These are phyloP conservation scores for Toxotes lorentzi DNA, from an alignment of 2,797 vertebrate species.

Conservation along the genomic window DNA sequence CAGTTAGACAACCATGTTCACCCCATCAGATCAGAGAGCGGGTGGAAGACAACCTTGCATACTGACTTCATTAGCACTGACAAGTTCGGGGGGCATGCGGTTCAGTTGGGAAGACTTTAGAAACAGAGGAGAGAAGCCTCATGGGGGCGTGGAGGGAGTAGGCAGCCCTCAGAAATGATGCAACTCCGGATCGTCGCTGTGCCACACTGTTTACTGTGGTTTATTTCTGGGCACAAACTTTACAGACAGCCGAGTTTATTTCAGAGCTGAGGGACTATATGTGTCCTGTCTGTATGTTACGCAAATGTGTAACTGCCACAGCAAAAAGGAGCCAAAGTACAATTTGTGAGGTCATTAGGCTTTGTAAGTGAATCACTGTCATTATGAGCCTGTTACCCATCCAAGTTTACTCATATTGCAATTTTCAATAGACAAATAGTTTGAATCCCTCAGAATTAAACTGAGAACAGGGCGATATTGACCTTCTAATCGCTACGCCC, in stretches of 20 bases:
- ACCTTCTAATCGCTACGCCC: no score
- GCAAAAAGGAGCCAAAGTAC: background rate
- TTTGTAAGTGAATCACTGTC: background rate
- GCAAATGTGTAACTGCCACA: background rate
- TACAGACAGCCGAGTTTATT: constrained; percentile 50
- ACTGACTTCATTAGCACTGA: constrained; percentile 91
- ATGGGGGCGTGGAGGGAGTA: constrained; percentile 40
- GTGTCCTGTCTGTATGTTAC: constrained; percentile 34
- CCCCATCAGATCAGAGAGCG: constrained; percentile 71
- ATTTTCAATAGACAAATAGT: background rate
- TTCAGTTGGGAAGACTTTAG: constrained; percentile 79
- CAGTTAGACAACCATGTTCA: constrained; percentile 89
- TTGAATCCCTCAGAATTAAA: background rate
- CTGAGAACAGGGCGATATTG: background rate
- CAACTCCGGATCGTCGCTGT: constrained; percentile 43
- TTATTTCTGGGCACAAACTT: constrained; percentile 54
- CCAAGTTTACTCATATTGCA: background rate
- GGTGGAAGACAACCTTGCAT: constrained; percentile 70
- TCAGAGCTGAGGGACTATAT: constrained; percentile 38
- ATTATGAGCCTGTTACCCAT: background rate
- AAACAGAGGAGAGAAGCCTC: constrained; percentile 61
- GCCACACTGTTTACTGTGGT: constrained; percentile 31
- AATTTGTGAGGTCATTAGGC: background rate
- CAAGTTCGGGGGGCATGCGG: constrained; percentile 78
- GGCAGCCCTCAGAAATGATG: constrained; percentile 44